Percentiles rank a stretch among this genome's conserved stretches.
Evolutionary conservation across 2,113 vertebrate genomes (phyloP).

Genomic region (Junco hyemalis): DNA sequence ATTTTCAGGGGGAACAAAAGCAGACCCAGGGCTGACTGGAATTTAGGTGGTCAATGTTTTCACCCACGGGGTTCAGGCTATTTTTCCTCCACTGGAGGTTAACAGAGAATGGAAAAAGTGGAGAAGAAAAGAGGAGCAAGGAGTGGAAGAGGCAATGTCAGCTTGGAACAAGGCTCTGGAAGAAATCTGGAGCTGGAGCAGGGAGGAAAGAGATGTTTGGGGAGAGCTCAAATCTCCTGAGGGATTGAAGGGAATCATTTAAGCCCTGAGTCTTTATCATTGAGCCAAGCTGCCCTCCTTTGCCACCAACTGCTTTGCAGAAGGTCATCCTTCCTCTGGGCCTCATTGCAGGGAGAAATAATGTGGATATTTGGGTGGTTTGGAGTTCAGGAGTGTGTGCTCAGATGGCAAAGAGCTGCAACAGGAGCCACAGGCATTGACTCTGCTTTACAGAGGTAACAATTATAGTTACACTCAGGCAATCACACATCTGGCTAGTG

Average conservation of each 20-base stretch:
- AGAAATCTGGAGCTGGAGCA: not conserved
- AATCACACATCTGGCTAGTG: not conserved
- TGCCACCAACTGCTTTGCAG: not conserved
- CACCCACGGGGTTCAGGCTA: rapidly evolving
- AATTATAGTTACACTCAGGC: not conserved
- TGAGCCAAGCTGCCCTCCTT: not conserved
- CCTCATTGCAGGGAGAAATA: rapidly evolving
- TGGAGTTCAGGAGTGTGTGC: not conserved
- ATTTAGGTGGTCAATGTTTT: not conserved
- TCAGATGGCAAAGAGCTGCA: not conserved
- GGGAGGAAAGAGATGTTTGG: not conserved
- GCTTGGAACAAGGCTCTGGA: not conserved
- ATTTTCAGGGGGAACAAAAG: not conserved
- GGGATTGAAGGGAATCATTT: not conserved
- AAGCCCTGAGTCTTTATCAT: not conserved
- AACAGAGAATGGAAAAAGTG: not conserved
- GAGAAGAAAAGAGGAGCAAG: not conserved
- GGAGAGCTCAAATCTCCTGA: not conserved
- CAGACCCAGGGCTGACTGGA: not conserved
- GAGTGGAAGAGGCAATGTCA: not conserved
- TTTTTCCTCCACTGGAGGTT: not conserved
- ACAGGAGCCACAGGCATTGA: not conserved
- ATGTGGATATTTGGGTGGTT: not conserved
- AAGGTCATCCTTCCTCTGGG: not conserved
- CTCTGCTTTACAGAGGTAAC: not conserved